Base-by-base conservation (phyloP, 2,113 vertebrate species). In the Megalops atlanticus region DNA sequence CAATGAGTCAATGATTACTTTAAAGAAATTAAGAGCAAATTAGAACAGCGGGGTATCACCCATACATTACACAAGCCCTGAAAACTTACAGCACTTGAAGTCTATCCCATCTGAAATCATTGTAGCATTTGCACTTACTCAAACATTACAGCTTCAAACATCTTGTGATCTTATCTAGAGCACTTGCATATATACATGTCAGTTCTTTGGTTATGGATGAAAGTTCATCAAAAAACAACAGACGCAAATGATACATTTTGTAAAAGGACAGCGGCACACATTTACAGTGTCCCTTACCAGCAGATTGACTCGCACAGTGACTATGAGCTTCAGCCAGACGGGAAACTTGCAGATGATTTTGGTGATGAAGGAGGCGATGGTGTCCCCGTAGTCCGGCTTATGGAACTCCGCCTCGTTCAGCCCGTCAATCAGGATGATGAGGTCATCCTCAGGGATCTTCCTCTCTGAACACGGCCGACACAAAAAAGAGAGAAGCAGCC, bases 321-420 rank as follows among this genome's bases (percentile, higher is more conserved):
- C 95, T 86, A 99, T 94, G 85, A 99, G 88, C 88, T 99, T 99
- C 79, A 99, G 91, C 98, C 98, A 99, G 47, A 87, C 58, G 80
- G 98, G 98, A 91, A 99, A 97, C 74, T 94, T 97, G 70, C 90
- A 91, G 86, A 98, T 94, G 78, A 99, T 93, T 88, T 94, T 99
- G 84, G 94, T 89, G 85, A 99, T 93, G 91, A 99, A 99, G 18
- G 97, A 96, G 75, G 97, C 95, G 74, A 99, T 94, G 0, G 98
- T 99, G 88, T 99, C 97, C 52, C 98, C 98, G 52, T 99, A 98
- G 91, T 99, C 98, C 38, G 98, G 98, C 74, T 99, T 99, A 86
- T 99, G 98, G 88, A 99, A 99, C 86, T 99, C 98, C 64, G 98
- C 98, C 88, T 99, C 98, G 78, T 99, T 99, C 89, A 99, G 94